Evolutionary conservation across 92 coral and sea anemone genomes (phyloP), one percentile per base, ranked within the genome.

Genomic region (Epizoanthus scotinus): DNA sequence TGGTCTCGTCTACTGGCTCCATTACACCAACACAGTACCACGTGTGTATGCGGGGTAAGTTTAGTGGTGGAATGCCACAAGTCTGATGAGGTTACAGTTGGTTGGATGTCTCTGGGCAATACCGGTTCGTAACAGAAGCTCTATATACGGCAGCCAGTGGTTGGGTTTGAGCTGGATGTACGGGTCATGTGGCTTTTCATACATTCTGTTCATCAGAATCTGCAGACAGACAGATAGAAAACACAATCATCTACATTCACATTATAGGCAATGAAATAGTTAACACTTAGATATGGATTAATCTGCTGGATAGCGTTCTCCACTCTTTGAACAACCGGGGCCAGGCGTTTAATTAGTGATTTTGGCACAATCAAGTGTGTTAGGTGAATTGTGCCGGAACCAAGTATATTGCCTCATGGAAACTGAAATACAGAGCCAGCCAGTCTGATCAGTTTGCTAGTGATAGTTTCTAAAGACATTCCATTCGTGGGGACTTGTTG

Each of bases 131-230:
- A 95, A 86, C 55, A 95, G 77, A 47, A 95, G 95, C 70, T 95
- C 98, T 54, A 91, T 87, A 59, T 95, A 93, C 24, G 98, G 99
- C 56, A 91, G 91, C 99, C 99, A 93, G 83, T 93, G 94, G 29
- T 31, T 53, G 13, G 93, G 88, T 59, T 83, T 50, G 26, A 93
- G 74, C 73, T 58, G 63, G 21, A 95, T 85, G 78, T 95, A 95
- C 3, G 98, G 98, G 36, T 95, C 96, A 66, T 93, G 94, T 3
- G 99, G 99, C 18, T 81, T 86, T 24, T 72, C 78, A 58, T 87
- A 93, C 38, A 89, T 80, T 58, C 81, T 90, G 77, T 95, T 89
- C 94, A 95, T 93, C 86, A 95, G 62, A 6, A 78, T 86, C 99
- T 95, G 73, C 26, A 75, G 54, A 70, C 13, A 24, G 24, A n/a